These are phyloP conservation scores for Tragelaphus scriptus DNA, from an alignment of 2,113 vertebrate species.

Conservation along the genomic window DNA sequence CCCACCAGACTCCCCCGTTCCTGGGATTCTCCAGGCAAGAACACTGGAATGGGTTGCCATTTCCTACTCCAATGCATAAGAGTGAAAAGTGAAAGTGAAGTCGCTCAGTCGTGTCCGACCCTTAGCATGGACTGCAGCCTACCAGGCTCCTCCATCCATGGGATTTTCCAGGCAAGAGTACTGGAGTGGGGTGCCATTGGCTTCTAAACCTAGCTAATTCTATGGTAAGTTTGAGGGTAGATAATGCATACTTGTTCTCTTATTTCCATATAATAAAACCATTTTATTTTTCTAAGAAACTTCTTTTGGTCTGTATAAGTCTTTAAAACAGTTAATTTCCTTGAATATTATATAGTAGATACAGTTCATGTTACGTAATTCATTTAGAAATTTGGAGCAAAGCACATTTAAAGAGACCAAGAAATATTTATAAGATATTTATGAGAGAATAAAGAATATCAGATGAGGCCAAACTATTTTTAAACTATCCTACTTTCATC, in stretches of 20 bases:
- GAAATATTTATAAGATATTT: not conserved
- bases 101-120: no score
- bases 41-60: no score
- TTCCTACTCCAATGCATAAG: no score
- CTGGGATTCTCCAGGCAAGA: no score
- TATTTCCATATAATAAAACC: not conserved
- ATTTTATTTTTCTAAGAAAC: not conserved
- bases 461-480: not conserved
- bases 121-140: no score
- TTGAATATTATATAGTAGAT: not conserved
- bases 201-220: not conserved
- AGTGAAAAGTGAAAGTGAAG: no score
- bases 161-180: no score
- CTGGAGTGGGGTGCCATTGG: no score
- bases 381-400: not conserved
- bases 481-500: not conserved
- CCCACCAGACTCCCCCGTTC: no score
- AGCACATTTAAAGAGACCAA: not conserved
- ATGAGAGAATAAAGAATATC: not conserved
- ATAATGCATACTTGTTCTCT: not conserved
- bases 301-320: not conserved
- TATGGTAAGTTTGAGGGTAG: not conserved
- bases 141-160: no score
- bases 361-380: not conserved
- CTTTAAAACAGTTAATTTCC: not conserved